Conservation (phyloP, 2,797 vertebrate genomes). For the Sebastes glaucus region DNA sequence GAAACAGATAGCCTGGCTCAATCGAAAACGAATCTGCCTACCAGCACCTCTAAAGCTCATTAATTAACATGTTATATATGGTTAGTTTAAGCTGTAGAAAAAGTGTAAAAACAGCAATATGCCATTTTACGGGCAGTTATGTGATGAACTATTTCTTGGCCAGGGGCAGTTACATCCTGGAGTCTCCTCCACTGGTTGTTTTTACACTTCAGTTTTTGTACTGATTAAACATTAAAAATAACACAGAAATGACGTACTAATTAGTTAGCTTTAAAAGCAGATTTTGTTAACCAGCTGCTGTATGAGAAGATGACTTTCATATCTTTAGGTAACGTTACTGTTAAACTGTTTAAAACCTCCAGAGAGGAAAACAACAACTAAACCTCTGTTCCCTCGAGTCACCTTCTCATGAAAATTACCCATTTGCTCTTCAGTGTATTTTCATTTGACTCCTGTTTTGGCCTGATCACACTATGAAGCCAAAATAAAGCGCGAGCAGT, state of each 20-base stretch:
- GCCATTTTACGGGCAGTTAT: neutral
- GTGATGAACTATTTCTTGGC: neutral
- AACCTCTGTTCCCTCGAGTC: neutral
- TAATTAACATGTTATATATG: neutral
- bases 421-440: neutral
- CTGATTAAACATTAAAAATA: neutral
- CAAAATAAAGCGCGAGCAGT: conserved; percentile 51
- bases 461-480: conserved; percentile 42
- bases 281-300: neutral
- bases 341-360: conserved; percentile 1
- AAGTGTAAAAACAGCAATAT: too few species aligned
- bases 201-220: neutral
- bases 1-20: too few species aligned
- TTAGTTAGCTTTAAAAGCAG: neutral
- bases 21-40: rapidly evolving
- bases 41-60: neutral
- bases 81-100: neutral
- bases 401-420: neutral
- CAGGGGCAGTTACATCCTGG: neutral
- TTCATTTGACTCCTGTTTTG: conserved; percentile 6
- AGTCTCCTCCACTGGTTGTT: neutral
- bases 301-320: neutral
- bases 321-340: neutral
- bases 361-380: neutral
- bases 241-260: neutral